A percentile compares a stretch with the other conserved stretches of the same genome.
Evolutionary conservation across 2,113 vertebrate genomes (phyloP).

Genomic region (Edolisoma coerulescens): DNA sequence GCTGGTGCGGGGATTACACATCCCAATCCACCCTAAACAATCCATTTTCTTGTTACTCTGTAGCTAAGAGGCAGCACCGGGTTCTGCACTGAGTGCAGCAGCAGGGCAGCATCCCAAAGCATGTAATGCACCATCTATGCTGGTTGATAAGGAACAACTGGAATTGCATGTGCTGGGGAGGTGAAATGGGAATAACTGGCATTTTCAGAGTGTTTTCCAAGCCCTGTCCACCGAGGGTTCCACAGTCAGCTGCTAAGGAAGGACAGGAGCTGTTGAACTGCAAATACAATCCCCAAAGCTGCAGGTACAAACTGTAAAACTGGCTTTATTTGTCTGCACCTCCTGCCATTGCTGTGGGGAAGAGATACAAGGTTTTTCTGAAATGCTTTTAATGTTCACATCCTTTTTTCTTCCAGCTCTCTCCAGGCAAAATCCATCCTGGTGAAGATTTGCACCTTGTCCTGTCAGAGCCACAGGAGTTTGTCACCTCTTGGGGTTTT

Average conservation of each 20-base stretch:
- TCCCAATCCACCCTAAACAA: not conserved
- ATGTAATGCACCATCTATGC: not conserved
- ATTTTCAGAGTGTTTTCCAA: not conserved
- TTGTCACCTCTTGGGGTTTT: not conserved
- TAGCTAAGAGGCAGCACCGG: not conserved
- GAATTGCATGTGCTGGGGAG: not conserved
- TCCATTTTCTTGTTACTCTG: not conserved
- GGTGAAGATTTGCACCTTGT: not conserved
- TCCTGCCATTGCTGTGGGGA: not conserved
- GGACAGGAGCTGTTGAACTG: not conserved
- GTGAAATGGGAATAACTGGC: not conserved
- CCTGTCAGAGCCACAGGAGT: not conserved
- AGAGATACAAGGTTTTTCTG: not conserved
- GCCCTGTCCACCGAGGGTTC: not conserved
- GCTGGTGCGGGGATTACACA: not conserved
- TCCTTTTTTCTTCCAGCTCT: not conserved
- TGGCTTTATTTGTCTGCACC: not conserved
- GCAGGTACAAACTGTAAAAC: not conserved
- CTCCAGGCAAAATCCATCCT: not conserved
- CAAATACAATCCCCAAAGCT: not conserved
- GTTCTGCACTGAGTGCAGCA: not conserved
- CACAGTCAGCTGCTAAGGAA: not conserved
- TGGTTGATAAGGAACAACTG: not conserved
- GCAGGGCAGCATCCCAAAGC: not conserved
- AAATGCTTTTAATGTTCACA: constrained; percentile 30